Evolutionary conservation across 2,113 vertebrate species (phyloP), one percentile per base, ranked within the genome.

Genomic region (Peromyscus maniculatus): DNA sequence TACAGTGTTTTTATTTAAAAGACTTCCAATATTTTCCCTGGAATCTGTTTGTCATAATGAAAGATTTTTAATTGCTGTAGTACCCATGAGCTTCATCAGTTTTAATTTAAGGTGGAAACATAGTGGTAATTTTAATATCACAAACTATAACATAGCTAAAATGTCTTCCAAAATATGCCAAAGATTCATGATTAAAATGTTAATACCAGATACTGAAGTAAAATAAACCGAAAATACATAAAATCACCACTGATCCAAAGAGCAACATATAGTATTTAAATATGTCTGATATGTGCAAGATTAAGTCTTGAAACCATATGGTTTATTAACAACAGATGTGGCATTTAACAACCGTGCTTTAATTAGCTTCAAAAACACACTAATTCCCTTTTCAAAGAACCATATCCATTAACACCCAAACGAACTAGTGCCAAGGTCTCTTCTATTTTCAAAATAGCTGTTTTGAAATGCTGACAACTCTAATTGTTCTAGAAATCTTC

Each of bases 261-360:
- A 78, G 72, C 89, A 84, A 31, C 43, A 87, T 36, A 94, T 87
- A 96, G 89, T 93, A 33, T 19, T 91, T 89, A 92, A 96, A 97
- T 71, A 95, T 89, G 62, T 46, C 87, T 97, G 87, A 95, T 93
- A 57, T 87, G n/a, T 90, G 7, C 62, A 94, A 97, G 87, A 96
- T 94, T 96, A 97, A 97, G 94, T 93, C 93, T 96, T 94, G 95
- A 95, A 96, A 93, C 91, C 94, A 91, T 97, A 96, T 93, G 93
- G 57, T 90, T 95, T 96, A 97, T 96, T 95, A 97, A 94, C 89
- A 97, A 83, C 97, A 97, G 87, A 96, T 97, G 89, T 96, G 96
- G 92, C 89, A 96, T 96, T 97, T 97, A 97, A 88, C 91, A 96
- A 95, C 87, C 93, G 80, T 97, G 89, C 79, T 75, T 97, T 97